Evolutionary conservation across 2,113 vertebrate genomes (phyloP).

Genomic region (Cariama cristata): DNA sequence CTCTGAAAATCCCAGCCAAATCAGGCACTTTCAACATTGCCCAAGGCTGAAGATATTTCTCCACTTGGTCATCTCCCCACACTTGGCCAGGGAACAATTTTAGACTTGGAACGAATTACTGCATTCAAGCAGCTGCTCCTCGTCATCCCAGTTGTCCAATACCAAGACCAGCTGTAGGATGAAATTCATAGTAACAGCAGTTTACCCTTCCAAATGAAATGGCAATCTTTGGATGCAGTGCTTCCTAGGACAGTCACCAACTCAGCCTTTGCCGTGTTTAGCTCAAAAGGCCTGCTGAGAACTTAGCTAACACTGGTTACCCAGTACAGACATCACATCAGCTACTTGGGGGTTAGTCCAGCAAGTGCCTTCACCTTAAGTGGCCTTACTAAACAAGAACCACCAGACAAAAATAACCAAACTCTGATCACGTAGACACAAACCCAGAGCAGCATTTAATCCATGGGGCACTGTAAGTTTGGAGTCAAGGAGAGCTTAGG

Average conservation of each 20-base stretch:
- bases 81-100: not conserved
- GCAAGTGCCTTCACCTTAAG: not conserved
- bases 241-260: not conserved
- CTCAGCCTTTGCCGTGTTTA: not conserved
- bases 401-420: not conserved
- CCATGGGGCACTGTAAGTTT: not conserved
- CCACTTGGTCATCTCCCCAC: not conserved
- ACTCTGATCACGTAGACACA: not conserved
- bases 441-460: not conserved
- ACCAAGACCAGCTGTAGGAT: not conserved
- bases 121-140: not conserved
- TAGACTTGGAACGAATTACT: not conserved
- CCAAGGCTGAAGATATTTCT: not conserved
- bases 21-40: not conserved
- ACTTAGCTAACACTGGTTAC: not conserved
- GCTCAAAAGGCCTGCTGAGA: not conserved
- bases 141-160: not conserved
- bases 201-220: not conserved
- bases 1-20: not conserved
- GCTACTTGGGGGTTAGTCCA: not conserved
- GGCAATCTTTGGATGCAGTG: not conserved
- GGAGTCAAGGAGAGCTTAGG: not conserved
- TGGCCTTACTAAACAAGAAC: not conserved
- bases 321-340: not conserved
- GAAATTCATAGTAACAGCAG: not conserved